These are phyloP conservation scores for Eufriesea mexicana DNA, from an alignment of 1,140 invertebrate genomes.

Conservation along the genomic window DNA sequence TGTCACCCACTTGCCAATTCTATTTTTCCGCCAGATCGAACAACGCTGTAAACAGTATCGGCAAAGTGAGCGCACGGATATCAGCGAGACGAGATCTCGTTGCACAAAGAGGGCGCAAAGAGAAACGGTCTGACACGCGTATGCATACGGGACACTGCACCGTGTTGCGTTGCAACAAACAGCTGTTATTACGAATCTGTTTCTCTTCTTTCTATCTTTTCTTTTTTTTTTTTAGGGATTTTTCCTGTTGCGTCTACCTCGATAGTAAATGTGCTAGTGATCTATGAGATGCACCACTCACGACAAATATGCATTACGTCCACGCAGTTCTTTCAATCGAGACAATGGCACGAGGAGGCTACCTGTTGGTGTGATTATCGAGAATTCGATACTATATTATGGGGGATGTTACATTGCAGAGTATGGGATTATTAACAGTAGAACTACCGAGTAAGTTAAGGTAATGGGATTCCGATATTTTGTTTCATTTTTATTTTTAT, in stretches of 20 bases:
- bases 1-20: not conserved
- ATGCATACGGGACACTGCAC: not conserved
- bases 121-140: no score
- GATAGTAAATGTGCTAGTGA: not conserved
- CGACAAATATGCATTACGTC: slow-evolving; percentile 43
- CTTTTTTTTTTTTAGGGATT: not conserved
- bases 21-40: not conserved
- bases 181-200: not conserved
- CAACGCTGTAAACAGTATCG: not conserved
- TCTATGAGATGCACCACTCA: not conserved
- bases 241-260: not conserved
- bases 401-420: not conserved
- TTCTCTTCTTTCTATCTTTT: not conserved
- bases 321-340: not conserved
- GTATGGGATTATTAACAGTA: no score
- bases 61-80: slow-evolving; percentile 22
- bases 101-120: not conserved
- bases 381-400: not conserved
- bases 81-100: slow-evolving; percentile 22
- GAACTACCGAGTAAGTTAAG: no score
- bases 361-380: not conserved
- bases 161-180: not conserved
- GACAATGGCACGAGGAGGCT: not conserved
- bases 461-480: no score
- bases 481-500: no score